Percentiles rank a stretch among this genome's conserved stretches.
phyloP scores from a whole-genome alignment of 2,888 invertebrate species.

The Thymelicus sylvestris region DNA sequence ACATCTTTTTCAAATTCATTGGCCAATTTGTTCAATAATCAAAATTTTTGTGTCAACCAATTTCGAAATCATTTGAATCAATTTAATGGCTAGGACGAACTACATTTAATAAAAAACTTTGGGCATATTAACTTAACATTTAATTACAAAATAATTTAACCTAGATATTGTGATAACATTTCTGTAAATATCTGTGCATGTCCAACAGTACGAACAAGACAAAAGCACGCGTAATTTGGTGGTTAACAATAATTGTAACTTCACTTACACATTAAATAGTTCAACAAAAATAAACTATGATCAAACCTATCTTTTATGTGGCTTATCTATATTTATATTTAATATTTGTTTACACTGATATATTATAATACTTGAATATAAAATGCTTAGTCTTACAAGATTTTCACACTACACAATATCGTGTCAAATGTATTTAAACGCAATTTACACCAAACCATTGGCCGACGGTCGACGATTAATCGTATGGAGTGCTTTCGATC shows the following conservation, averaged over 20 bases:
- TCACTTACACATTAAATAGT: background rate
- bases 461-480: no score
- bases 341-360: background rate
- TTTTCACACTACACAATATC: background rate
- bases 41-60: no score
- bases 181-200: no score
- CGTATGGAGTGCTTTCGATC: no score
- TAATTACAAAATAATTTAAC: background rate
- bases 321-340: background rate
- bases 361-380: constrained; percentile 7
- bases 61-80: no score
- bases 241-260: constrained; percentile 3
- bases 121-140: background rate
- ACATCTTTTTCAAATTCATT: no score
- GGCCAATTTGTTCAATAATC: no score
- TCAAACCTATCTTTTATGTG: background rate
- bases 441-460: background rate
- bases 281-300: constrained; percentile 2
- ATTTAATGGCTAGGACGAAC: no score
- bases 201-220: background rate
- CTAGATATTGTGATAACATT: constrained; percentile 25
- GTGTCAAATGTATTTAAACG: background rate
- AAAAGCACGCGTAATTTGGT: constrained; percentile 6
- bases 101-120: background rate
- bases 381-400: constrained; percentile 2